Conservation (phyloP, 2,113 vertebrate species). For the Lophius piscatorius region DNA sequence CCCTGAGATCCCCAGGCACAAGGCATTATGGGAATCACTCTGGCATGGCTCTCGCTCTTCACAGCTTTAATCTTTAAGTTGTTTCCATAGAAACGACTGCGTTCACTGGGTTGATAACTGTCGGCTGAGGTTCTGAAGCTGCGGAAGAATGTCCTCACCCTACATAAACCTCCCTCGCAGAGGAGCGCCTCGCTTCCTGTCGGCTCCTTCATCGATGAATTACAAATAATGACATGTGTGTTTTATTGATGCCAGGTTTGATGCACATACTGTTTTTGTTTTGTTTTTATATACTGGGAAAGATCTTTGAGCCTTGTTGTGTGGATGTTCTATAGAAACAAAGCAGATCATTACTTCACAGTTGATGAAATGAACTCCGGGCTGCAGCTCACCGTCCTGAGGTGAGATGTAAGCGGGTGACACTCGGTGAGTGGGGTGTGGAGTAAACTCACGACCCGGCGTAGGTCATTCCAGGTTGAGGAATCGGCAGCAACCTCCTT, state of each 20-base stretch:
- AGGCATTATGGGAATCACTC: slow-evolving; percentile 74
- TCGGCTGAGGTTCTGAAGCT: slow-evolving; percentile 51
- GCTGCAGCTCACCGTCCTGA: no score
- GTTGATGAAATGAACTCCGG: no score
- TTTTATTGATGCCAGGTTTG: slow-evolving; percentile 14
- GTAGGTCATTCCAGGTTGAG: slow-evolving; percentile 33
- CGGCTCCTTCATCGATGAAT: slow-evolving; percentile 44
- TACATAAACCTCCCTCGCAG: slow-evolving; percentile 30
- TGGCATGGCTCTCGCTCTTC: slow-evolving; percentile 69
- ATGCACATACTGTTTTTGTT: not conserved
- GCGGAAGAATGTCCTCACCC: slow-evolving; percentile 47
- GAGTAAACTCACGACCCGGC: slow-evolving; percentile 5
- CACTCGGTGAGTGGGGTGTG: slow-evolving; percentile 11
- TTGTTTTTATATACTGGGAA: no score
- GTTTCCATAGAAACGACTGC: slow-evolving; percentile 83
- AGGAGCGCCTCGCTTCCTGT: slow-evolving; percentile 43
- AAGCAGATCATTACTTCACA: no score
- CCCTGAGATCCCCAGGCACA: slow-evolving; percentile 72
- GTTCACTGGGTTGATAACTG: slow-evolving; percentile 65
- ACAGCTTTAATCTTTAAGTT: slow-evolving; percentile 82
- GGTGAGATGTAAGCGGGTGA: not conserved
- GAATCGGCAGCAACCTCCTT: slow-evolving; percentile 8
- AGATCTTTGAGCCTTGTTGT: no score
- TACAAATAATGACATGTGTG: slow-evolving; percentile 32
- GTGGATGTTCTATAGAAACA: no score